Evolutionary conservation across 2,888 invertebrate species (phyloP).

Genomic region (Oscheius sp.): DNA sequence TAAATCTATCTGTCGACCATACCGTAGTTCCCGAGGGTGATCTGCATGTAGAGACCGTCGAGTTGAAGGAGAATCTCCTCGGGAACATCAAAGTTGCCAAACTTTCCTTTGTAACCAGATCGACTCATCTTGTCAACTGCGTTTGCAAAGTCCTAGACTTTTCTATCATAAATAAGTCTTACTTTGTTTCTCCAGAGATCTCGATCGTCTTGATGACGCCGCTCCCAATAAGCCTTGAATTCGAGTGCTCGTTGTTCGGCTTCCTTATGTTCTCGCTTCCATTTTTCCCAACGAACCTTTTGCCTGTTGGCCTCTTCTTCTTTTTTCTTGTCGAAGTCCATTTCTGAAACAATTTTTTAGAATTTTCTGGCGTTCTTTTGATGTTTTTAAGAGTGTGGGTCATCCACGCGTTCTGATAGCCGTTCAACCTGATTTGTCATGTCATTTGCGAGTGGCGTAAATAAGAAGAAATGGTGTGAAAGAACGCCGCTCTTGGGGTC

Average conservation of each 20-base stretch:
- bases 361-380: no score
- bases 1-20: neutral
- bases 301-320: conserved; percentile 48
- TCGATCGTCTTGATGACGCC: conserved; percentile 50
- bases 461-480: conserved; percentile 21
- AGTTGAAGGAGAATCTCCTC: conserved; percentile 47
- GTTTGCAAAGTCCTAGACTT: conserved; percentile 55
- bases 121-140: conserved; percentile 59
- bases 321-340: conserved; percentile 53
- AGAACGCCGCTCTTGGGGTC: conserved; percentile 28
- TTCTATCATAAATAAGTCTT: neutral
- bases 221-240: conserved; percentile 58
- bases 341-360: neutral
- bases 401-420: neutral
- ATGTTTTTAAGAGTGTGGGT: neutral
- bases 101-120: conserved; percentile 61
- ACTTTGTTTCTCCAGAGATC: conserved; percentile 58
- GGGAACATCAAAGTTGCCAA: conserved; percentile 59
- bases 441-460: conserved; percentile 10
- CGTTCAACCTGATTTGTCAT: conserved; percentile 17
- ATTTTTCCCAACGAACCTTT: conserved; percentile 50
- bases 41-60: conserved; percentile 55
- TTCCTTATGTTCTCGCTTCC: conserved; percentile 53
- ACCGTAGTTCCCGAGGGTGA: conserved; percentile 58
- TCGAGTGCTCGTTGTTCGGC: conserved; percentile 50